phyloP scores from a whole-genome alignment of 2,113 vertebrate genomes.

The Ptyas mucosa region DNA sequence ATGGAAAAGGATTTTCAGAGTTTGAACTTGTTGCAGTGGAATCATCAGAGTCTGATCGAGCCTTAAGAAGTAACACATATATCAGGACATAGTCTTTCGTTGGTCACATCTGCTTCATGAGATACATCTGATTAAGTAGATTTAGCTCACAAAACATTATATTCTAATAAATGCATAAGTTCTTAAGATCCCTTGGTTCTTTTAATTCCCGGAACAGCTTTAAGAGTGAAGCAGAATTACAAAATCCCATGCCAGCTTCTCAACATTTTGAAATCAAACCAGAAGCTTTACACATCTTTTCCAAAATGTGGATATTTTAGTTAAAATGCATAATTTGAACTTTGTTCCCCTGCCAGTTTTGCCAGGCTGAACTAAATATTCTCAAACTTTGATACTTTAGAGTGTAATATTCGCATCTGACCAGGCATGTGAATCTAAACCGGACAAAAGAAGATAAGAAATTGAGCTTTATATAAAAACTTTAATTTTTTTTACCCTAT shows the following conservation, averaged over 20 bases:
- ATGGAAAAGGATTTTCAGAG: background rate
- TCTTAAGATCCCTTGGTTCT: background rate
- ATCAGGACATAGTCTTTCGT: background rate
- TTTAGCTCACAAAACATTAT: background rate
- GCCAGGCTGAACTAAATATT: conserved; percentile 5
- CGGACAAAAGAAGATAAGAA: background rate
- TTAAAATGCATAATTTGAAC: background rate
- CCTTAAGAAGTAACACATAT: background rate
- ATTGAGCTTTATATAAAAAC: background rate
- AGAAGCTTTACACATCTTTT: background rate
- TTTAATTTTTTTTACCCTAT: background rate
- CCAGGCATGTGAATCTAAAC: conserved; percentile 8
- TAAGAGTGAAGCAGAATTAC: background rate
- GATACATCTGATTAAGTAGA: background rate
- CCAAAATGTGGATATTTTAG: background rate
- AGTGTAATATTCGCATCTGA: background rate
- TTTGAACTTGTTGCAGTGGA: background rate
- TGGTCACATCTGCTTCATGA: background rate
- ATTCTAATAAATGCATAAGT: background rate
- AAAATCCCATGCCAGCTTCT: background rate
- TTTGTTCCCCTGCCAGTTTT: background rate
- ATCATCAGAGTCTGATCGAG: background rate
- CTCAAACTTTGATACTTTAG: conserved; percentile 14
- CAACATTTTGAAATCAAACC: background rate
- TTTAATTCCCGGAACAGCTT: background rate